Percentiles rank a stretch among this genome's conserved stretches.
Evolutionary conservation across 2,797 vertebrate genomes (phyloP).

Genomic region (Leptodactylus fallax): DNA sequence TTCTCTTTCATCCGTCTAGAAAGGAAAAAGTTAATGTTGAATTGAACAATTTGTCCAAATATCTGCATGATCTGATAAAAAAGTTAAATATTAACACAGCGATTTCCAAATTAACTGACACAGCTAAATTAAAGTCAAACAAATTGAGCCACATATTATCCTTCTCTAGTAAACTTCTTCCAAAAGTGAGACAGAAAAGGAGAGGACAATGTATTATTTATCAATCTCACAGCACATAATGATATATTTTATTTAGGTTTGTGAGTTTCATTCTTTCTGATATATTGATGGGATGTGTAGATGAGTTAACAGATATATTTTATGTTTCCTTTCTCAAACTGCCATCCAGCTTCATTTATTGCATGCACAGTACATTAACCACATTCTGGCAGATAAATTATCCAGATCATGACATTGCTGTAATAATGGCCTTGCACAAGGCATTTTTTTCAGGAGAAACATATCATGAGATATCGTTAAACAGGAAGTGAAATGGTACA

Average conservation of each 20-base stretch:
- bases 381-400: conserved; percentile 56
- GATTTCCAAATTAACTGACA: neutral
- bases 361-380: conserved; percentile 57
- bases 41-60: neutral
- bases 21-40: neutral
- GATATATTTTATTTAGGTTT: conserved; percentile 30
- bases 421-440: conserved; percentile 46
- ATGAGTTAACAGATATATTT: conserved; percentile 55
- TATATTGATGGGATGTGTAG: conserved; percentile 36
- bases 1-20: neutral
- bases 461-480: conserved; percentile 32
- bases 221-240: neutral
- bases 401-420: conserved; percentile 43
- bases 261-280: conserved; percentile 41
- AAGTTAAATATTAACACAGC: neutral
- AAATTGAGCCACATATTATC: neutral
- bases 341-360: conserved; percentile 57
- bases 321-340: conserved; percentile 42
- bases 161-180: neutral
- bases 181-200: conserved; percentile 2
- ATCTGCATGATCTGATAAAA: too few relatives aligned
- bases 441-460: conserved; percentile 13
- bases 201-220: conserved; percentile 11
- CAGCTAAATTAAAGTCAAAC: conserved; percentile 3
- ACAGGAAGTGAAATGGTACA: conserved; percentile 16